Conservation (phyloP, 2,113 vertebrate genomes). For the Pongo abelii region DNA sequence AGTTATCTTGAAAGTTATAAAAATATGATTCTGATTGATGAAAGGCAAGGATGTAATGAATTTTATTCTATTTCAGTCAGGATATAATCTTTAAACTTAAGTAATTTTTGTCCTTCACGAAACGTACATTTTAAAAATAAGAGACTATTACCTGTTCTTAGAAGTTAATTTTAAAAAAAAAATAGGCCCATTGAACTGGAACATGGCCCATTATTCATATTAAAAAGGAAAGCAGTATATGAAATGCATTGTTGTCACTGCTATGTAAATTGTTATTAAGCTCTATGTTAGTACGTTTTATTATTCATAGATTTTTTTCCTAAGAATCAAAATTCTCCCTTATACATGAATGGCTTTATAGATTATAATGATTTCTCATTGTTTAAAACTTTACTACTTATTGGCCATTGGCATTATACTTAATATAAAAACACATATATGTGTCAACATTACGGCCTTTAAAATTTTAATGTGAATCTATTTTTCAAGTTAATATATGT, state of each 20-base stretch:
- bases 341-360: constrained; percentile 48
- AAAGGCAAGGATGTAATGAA: constrained; percentile 60
- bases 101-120: constrained; percentile 51
- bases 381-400: constrained; percentile 48
- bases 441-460: constrained; percentile 37
- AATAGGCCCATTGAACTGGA: constrained; percentile 35
- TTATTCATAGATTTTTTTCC: constrained; percentile 12
- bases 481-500: constrained; percentile 54
- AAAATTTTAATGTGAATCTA: constrained; percentile 38
- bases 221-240: constrained; percentile 57
- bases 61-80: constrained; percentile 66
- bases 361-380: constrained; percentile 57
- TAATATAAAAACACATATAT: constrained; percentile 46
- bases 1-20: constrained; percentile 61
- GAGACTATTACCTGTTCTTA: constrained; percentile 47
- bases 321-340: constrained; percentile 47
- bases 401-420: constrained; percentile 48
- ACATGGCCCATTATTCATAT: background rate
- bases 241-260: constrained; percentile 35
- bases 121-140: constrained; percentile 48
- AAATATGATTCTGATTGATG: constrained; percentile 54
- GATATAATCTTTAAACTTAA: constrained; percentile 48
- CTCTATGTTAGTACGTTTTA: constrained; percentile 36
- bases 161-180: constrained; percentile 52
- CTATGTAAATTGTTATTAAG: constrained; percentile 55